Conservation (phyloP, 2,797 vertebrate genomes). For the Lepidocolaptes lacrymiger region DNA sequence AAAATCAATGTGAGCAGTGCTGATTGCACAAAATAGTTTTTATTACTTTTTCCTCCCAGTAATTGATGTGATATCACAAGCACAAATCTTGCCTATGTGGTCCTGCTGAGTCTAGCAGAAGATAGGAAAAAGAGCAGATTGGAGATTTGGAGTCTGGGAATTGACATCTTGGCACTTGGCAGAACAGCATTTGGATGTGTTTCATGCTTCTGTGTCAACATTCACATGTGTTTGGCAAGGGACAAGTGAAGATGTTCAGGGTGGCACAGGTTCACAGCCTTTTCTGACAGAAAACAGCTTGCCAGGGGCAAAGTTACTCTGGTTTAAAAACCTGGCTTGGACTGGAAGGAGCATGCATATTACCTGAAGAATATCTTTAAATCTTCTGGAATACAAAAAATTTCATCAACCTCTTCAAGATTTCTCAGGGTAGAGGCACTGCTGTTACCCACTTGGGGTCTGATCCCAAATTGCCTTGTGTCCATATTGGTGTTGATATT, state of each 20-base stretch:
- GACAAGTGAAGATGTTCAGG: not conserved
- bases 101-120: not conserved
- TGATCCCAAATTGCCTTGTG: not conserved
- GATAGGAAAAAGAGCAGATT: not conserved
- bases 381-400: not conserved
- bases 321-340: not conserved
- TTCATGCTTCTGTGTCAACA: not conserved
- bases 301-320: not conserved
- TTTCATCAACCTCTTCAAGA: not conserved
- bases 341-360: accelerated
- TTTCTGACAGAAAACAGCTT: not conserved
- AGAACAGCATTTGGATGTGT: not conserved
- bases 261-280: not conserved
- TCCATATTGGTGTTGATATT: not conserved
- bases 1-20: not conserved
- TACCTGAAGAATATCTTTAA: not conserved
- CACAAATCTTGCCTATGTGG: not conserved
- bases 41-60: not conserved
- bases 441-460: not conserved
- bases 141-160: not conserved
- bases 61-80: not conserved
- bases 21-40: not conserved
- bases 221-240: not conserved
- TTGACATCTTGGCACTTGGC: not conserved
- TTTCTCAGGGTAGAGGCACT: not conserved